Evolutionary conservation across 2,888 invertebrate species (phyloP).

Genomic region (Ichneumon xanthorius): DNA sequence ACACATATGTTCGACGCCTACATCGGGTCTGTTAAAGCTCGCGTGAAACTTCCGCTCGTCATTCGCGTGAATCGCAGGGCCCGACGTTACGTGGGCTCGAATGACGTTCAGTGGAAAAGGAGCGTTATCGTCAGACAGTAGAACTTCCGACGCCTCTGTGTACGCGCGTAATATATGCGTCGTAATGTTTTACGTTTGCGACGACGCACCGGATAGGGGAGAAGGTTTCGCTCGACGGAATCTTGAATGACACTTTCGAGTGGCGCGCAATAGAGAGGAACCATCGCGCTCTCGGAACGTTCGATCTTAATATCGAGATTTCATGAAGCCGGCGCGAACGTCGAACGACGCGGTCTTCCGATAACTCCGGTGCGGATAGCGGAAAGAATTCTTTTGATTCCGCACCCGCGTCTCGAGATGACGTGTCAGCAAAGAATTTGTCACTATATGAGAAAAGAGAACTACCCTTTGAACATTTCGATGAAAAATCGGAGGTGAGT

Average conservation of each 20-base stretch:
- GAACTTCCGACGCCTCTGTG: background rate
- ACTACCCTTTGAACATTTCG: background rate
- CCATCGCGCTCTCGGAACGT: background rate
- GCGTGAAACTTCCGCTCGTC: slow-evolving; percentile 18
- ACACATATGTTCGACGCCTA: background rate
- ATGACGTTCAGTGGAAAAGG: slow-evolving; percentile 51
- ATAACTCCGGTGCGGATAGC: background rate
- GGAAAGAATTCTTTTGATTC: background rate
- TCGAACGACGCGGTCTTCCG: background rate
- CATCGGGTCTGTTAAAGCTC: background rate
- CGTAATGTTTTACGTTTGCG: slow-evolving; percentile 41
- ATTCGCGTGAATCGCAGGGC: background rate
- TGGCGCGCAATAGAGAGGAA: slow-evolving; percentile 1
- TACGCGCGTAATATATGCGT: slow-evolving; percentile 25
- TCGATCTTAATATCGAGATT: slow-evolving; percentile 7
- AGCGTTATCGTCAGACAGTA: slow-evolving; percentile 45
- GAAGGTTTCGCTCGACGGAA: background rate
- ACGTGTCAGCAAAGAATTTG: background rate
- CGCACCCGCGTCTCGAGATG: background rate
- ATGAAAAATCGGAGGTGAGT: no score
- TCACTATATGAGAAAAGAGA: background rate
- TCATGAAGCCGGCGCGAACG: background rate
- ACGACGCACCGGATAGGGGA: slow-evolving; percentile 13
- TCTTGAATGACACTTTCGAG: slow-evolving; percentile 32
- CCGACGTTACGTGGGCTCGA: background rate